Conservation (phyloP, 1,140 invertebrate genomes). For the Panonychus citri region DNA sequence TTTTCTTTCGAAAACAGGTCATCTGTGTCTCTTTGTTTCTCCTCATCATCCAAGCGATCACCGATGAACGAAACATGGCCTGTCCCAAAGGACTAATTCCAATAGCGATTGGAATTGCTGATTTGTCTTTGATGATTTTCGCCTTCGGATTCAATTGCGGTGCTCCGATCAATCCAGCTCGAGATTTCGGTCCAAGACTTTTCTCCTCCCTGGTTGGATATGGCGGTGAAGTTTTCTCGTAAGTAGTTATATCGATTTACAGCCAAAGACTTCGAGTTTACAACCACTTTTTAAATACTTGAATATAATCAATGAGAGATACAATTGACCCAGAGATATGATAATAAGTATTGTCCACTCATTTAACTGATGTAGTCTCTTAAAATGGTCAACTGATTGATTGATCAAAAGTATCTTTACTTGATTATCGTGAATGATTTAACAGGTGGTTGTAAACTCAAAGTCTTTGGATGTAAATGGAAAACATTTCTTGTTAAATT, state of each 20-base stretch:
- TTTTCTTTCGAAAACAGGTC: constrained; percentile 22
- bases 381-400: not conserved
- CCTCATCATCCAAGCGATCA: constrained; percentile 29
- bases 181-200: constrained; percentile 33
- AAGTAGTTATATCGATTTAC: too few relatives aligned
- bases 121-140: constrained; percentile 24
- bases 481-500: too few relatives aligned
- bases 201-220: constrained; percentile 20
- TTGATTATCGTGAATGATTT: too few relatives aligned
- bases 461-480: too few relatives aligned
- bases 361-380: too few relatives aligned
- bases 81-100: constrained; percentile 18
- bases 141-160: constrained; percentile 33
- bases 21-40: constrained; percentile 31
- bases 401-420: not conserved
- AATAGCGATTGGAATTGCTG: constrained; percentile 15
- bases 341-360: not conserved
- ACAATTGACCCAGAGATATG: not conserved
- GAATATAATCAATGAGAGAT: not conserved
- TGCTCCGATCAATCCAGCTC: constrained; percentile 36
- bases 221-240: not conserved
- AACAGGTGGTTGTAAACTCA: too few relatives aligned
- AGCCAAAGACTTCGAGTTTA: not conserved
- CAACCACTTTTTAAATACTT: not conserved
- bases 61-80: constrained; percentile 23